Evolutionary conservation across 2,113 vertebrate species (phyloP), one percentile per base, ranked within the genome.

Genomic region (Pterocles burchelli): DNA sequence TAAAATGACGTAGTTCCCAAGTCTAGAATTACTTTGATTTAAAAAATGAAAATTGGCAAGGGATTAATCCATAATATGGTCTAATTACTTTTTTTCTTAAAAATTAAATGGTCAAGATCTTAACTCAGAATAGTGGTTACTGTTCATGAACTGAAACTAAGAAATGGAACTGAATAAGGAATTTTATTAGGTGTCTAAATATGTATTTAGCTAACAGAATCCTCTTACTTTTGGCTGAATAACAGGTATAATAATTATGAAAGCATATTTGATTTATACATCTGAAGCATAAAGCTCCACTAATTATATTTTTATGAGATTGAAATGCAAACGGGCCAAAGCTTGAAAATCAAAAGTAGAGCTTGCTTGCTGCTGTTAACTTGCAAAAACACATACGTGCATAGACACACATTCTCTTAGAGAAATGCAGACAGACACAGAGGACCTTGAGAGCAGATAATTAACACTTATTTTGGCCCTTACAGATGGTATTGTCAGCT

Each of bases 1-100:
- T 96, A 82, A 93, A 95, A 97, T 96, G 90, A 89, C 90, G 83
- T 96, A 81, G 89, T 76, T 96, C 94, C 85, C 83, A 90, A 87
- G 90, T 96, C 89, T 96, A 97, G 97, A 97, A 96, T 96, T 95
- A 96, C 92, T 96, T 97, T 93, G 89, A 93, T 95, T 96, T 90
- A 93, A 96, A 95, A 97, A 95, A 96, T 93, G 89, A 97, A 95
- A 97, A 91, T 85, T 97, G 96, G 93, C 96, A 97, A 97, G 91
- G 80, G 95, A 97, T 96, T 96, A 96, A 96, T 90, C 85, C 95
- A 89, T 96, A 95, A 96, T 96, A 93, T 93, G 81, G 58, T 94
- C 85, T 97, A 97, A 94, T 96, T 97, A 90, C 86, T 87, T 96
- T 96, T 96, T 96, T 94, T 61, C 89, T 91, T 91, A 90, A 95